A percentile compares a stretch with the other conserved stretches of the same genome.
Conservation (phyloP, 92 coral and sea anemone genomes). For the Umimayanthus kanabou region DNA sequence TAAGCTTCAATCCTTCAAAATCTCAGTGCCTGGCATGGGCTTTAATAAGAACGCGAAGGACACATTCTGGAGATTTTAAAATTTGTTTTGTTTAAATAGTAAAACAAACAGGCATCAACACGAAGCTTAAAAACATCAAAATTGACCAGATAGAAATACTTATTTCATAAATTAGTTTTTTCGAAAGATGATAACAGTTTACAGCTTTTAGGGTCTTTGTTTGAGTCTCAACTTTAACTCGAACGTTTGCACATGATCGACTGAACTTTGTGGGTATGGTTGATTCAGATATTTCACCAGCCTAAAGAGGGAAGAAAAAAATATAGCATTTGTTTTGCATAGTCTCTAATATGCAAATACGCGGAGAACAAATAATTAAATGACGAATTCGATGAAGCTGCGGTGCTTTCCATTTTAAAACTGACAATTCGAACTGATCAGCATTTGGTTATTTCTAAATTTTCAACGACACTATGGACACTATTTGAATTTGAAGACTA, state of each 20-base stretch:
- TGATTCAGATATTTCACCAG: no score
- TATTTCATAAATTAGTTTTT: no score
- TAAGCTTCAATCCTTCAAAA: no score
- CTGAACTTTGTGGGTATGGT: no score
- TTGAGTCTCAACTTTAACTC: no score
- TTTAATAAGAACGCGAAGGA: not conserved
- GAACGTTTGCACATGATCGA: not conserved
- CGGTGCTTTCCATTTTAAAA: not conserved
- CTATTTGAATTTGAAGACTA: not conserved
- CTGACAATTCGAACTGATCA: not conserved
- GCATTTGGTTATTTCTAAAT: not conserved
- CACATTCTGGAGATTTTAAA: not conserved
- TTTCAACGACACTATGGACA: not conserved
- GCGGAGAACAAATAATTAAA: no score
- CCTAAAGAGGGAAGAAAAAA: no score
- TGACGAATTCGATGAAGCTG: not conserved
- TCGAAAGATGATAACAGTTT: not conserved
- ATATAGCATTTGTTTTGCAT: no score
- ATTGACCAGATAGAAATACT: no score
- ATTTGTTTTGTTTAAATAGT: not conserved
- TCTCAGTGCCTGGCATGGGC: no score
- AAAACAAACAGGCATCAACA: not conserved
- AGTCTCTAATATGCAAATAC: no score
- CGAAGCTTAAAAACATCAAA: not conserved
- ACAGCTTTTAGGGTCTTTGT: not conserved